Percentiles rank a stretch among this genome's conserved stretches.
Evolutionary conservation across 2,113 vertebrate genomes (phyloP).

Genomic region (Percopsis transmontana): DNA sequence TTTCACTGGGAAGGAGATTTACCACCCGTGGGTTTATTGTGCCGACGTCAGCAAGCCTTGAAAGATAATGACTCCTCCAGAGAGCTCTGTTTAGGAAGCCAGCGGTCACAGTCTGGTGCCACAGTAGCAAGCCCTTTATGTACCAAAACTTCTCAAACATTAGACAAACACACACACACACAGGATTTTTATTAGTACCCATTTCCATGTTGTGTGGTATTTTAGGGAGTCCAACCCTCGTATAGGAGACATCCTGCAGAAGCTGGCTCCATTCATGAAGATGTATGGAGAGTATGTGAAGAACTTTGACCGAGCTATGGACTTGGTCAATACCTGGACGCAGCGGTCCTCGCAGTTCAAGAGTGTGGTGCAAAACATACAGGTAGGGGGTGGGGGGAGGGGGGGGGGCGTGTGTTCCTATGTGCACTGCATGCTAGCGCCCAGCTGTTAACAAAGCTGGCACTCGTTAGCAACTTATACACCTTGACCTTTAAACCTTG

Average conservation of each 20-base stretch:
- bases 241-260: constrained; percentile 95
- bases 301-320: constrained; percentile 95
- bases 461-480: no score
- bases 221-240: constrained; percentile 88
- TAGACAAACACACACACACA: constrained; percentile 4
- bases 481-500: no score
- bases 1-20: constrained; percentile 39
- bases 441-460: background rate
- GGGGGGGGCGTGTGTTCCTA: no score
- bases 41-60: constrained; percentile 37
- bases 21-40: constrained; percentile 28
- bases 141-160: background rate
- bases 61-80: constrained; percentile 49
- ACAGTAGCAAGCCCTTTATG: background rate
- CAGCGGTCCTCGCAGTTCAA: constrained; percentile 90
- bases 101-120: constrained; percentile 19
- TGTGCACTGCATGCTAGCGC: background rate
- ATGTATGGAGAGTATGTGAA: constrained; percentile 99
- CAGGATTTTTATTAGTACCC: background rate
- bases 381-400: no score
- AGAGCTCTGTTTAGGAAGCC: constrained; percentile 30
- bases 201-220: constrained; percentile 14
- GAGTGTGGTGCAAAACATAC: constrained; percentile 87
- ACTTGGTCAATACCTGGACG: constrained; percentile 90
- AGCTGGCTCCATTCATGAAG: constrained; percentile 96